Base-by-base conservation (phyloP, 2,113 vertebrate genomes). In the Thinocorus orbignyianus region DNA sequence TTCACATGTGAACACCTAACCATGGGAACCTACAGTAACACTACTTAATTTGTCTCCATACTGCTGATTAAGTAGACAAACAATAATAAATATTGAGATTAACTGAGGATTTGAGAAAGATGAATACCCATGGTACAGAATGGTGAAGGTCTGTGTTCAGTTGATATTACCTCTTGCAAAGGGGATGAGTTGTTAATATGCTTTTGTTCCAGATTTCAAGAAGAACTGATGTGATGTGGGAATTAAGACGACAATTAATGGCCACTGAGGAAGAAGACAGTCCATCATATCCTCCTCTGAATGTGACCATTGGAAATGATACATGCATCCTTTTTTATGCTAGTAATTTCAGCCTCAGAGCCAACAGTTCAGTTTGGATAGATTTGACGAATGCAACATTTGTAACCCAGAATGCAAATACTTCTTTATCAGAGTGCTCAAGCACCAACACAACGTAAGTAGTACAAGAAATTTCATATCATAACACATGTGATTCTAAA, bases 241-340 rank as follows among this genome's bases (percentile, higher is more conserved):
- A 95, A 35, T 90, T 79, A 37, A 93, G 97, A 66, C 61, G 97
- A 68, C 92, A 95, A 4, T 92, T 98, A 86, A 95, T 97, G 92
- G 85, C 97, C 57, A 60, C 60, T 35, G 96, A 96, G 61, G 86
- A 93, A 54, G 86, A 96, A 49, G 77, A 62, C 14, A 44, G n/a
- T 77, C 71, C 28, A 15, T 76, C 64, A 44, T 97, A 97, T 69
- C 46, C 88, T 48, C 97, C 97, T 81, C 39, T 98, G 73, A 97
- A 96, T 83, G 93, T 98, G 64, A 97, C 97, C 73, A 86, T 52
- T 95, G 97, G 96, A 49, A 96, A 95, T 57, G 1, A 25, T 13
- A 95, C 46, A 2, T 98, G 98, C 93, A 98, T 98, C 90, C 94
- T 98, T 73, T 97, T 98, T 78, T 90, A 97, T 7, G 98, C 97